Conservation (phyloP, 2,888 invertebrate species). For the Pristionchus exspectatus region DNA sequence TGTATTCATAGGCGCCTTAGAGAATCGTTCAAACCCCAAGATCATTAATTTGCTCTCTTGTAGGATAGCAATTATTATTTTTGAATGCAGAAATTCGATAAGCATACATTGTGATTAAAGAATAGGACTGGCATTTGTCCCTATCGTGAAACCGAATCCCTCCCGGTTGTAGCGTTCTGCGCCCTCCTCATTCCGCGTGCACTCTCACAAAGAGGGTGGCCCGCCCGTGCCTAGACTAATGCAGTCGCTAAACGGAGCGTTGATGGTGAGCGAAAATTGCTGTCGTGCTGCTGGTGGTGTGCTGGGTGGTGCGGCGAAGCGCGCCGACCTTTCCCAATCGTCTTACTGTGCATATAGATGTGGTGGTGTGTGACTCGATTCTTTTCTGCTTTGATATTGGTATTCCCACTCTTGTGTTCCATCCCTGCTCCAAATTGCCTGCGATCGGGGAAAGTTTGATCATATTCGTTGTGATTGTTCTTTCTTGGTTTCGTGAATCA, state of each 20-base stretch:
- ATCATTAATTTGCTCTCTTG: too few relatives aligned
- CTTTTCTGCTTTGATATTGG: not conserved
- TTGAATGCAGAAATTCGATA: too few relatives aligned
- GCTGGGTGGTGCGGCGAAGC: conserved; percentile 19
- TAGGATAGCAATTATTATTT: too few relatives aligned
- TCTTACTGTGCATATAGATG: not conserved
- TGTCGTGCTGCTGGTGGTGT: conserved; percentile 32
- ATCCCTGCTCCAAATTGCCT: not conserved
- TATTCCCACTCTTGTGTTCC: not conserved
- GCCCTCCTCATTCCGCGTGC: conserved; percentile 52
- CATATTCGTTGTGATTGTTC: not conserved
- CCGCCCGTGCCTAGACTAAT: conserved; percentile 61
- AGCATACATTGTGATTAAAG: too few relatives aligned
- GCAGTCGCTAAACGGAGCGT: conserved; percentile 40
- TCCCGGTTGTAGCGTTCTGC: conserved; percentile 45
- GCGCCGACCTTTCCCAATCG: not conserved
- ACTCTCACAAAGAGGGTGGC: conserved; percentile 34
- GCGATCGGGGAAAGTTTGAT: not conserved
- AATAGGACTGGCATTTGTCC: not conserved
- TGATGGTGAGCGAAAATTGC: not conserved
- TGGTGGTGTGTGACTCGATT: not conserved
- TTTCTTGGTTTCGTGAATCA: not conserved
- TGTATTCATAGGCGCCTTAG: too few relatives aligned
- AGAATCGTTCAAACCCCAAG: too few relatives aligned
- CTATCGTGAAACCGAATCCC: not conserved